Evolutionary conservation across 2,797 vertebrate genomes (phyloP).

Genomic region (Molothrus aeneus): DNA sequence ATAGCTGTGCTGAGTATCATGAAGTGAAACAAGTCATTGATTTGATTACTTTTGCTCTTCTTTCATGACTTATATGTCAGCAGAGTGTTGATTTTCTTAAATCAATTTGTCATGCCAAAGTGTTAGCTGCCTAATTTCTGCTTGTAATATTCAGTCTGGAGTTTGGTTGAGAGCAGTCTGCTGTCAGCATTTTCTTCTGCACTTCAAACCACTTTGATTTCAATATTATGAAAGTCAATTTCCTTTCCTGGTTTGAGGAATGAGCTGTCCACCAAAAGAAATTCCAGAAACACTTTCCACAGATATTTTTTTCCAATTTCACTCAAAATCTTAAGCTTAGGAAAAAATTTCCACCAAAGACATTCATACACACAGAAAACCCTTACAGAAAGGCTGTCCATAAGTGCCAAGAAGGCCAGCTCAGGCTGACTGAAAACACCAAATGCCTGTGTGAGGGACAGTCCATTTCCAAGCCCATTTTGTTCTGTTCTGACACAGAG

Average conservation of each 20-base stretch:
- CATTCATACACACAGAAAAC: neutral
- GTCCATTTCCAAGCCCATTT: neutral
- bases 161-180: neutral
- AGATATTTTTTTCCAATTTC: neutral
- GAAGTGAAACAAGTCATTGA: neutral
- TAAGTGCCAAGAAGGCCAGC: neutral
- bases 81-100: conserved; percentile 12
- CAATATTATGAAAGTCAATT: neutral
- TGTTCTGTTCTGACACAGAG: neutral
- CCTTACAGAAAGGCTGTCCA: neutral
- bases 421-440: neutral
- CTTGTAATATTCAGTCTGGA: neutral
- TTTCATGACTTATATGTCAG: neutral
- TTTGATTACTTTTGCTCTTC: conserved; percentile 17
- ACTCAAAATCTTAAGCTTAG: neutral
- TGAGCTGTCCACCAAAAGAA: neutral
- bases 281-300: neutral
- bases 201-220: neutral
- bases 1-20: neutral
- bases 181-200: neutral
- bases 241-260: neutral
- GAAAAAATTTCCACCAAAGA: neutral
- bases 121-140: neutral
- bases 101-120: neutral
- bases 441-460: neutral